A percentile compares a stretch with the other conserved stretches of the same genome.
Conservation (phyloP, 2,113 vertebrate genomes). For the Leucosticte australis region DNA sequence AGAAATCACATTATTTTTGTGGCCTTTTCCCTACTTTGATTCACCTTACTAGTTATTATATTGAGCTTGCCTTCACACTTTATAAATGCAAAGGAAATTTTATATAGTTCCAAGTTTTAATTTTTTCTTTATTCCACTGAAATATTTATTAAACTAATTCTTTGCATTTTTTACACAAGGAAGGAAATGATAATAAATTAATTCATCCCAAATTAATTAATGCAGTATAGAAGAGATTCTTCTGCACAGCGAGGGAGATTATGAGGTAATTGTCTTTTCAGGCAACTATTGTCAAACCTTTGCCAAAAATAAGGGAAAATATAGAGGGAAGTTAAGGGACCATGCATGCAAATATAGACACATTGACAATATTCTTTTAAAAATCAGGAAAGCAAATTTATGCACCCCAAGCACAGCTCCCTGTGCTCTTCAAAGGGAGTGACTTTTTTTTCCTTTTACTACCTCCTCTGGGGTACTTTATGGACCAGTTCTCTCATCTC, state of each 20-base stretch:
- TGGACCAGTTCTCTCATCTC: conserved; percentile 69
- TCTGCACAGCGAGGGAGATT: background rate
- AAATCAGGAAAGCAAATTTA: conserved; percentile 46
- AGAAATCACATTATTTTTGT: background rate
- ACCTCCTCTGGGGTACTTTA: conserved; percentile 65
- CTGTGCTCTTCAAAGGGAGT: conserved; percentile 31
- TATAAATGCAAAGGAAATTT: conserved; percentile 34
- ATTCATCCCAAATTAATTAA: conserved; percentile 33
- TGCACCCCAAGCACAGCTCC: conserved; percentile 12
- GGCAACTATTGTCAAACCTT: conserved; percentile 27
- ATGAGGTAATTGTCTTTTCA: conserved; percentile 2
- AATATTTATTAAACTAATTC: background rate
- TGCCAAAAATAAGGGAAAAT: background rate
- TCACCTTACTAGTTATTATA: conserved; percentile 10
- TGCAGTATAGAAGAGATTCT: background rate
- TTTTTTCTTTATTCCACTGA: background rate
- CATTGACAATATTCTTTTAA: background rate
- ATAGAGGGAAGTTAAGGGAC: conserved; percentile 23
- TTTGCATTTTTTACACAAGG: background rate
- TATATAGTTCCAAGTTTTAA: background rate
- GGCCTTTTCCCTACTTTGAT: conserved; percentile 5
- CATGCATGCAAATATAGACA: conserved; percentile 39
- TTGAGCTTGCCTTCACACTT: conserved; percentile 13
- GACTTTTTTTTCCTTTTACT: conserved; percentile 68
- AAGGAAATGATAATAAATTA: background rate